phyloP scores from a whole-genome alignment of 2,797 vertebrate species.

The Furcifer pardalis region DNA sequence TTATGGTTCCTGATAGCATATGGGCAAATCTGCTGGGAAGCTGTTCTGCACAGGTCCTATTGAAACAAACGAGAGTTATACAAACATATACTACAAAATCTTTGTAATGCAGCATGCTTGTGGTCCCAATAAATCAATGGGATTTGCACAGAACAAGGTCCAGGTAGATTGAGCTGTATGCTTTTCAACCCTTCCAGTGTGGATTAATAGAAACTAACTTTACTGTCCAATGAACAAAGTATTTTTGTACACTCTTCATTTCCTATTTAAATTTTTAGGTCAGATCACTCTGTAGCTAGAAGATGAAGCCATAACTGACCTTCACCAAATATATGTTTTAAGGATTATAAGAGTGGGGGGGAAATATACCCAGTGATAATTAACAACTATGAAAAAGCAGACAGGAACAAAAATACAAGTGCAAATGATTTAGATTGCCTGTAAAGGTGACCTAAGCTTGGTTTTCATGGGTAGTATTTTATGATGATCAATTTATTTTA shows the following conservation, averaged over 20 bases:
- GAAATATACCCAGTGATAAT: constrained; percentile 44
- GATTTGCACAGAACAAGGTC: not conserved
- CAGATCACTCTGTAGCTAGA: constrained; percentile 68
- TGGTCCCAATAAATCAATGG: not conserved
- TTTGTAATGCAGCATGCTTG: not conserved
- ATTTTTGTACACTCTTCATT: constrained; percentile 80
- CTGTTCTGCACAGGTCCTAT: not conserved
- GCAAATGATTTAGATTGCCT: constrained; percentile 56
- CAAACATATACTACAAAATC: not conserved
- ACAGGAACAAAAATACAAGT: constrained; percentile 66
- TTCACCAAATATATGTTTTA: constrained; percentile 78
- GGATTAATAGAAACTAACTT: constrained; percentile 65
- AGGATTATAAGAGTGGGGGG: constrained; percentile 54
- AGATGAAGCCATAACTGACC: constrained; percentile 82
- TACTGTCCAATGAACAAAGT: constrained; percentile 73
- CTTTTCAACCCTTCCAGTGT: constrained; percentile 69
- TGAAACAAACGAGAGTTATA: not conserved
- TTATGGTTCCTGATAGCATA: constrained; percentile 61
- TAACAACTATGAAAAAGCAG: constrained; percentile 51
- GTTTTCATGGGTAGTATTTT: constrained; percentile 79
- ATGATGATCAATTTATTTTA: constrained; percentile 77
- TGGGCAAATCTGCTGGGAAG: constrained; percentile 19
- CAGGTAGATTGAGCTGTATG: not conserved
- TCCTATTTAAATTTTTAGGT: constrained; percentile 69
- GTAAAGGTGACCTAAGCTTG: constrained; percentile 66